Evolutionary conservation across 2,888 invertebrate genomes (phyloP), one percentile per base, ranked within the genome.

Genomic region (Shargacucullia verbasci): DNA sequence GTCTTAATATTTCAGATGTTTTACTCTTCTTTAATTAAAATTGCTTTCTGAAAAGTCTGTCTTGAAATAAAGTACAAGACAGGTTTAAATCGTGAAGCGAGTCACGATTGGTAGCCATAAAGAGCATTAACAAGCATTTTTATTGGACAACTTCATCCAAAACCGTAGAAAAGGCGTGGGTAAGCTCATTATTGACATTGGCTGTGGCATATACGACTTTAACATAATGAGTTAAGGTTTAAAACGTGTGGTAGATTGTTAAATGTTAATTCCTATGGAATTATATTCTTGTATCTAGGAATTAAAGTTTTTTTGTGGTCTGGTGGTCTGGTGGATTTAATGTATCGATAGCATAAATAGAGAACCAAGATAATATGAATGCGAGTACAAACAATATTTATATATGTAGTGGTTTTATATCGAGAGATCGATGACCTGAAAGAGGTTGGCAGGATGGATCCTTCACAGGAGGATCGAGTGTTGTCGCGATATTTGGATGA

Each of bases 71-170:
- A 53, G 1, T 1, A 12, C 14, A 37, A 9, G 12, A 9, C 47
- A 37, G 7, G 10, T 58, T 56, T 38, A 38, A 29, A 31, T 54
- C 10, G 0, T 27, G 27, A 68, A 65, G n/a, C 38, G 20, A 54
- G 50, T 61, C 60, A 72, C 69, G 60, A 45, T 40, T 48, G 6
- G 3, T 37, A 25, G 11, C 40, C 15, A 13, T 37, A 34, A 49
- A 49, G 15, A 67, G 12, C 13, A 55, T 59, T 38, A 57, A 70
- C 14, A 56, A 56, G 15, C n/a, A 53, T 27, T 64, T 71, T 69
- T 64, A 72, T 68, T 64, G 43, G 48, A 60, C 64, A 56, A 50
- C 41, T 60, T 64, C 39, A 39, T 25, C 70, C n/a, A 60, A 57
- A 60, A 56, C 27, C 35, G 13, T 40, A 14, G 11, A 50, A 55